Conservation (phyloP, 1,140 invertebrate species). For the Bombus vancouverensis region DNA sequence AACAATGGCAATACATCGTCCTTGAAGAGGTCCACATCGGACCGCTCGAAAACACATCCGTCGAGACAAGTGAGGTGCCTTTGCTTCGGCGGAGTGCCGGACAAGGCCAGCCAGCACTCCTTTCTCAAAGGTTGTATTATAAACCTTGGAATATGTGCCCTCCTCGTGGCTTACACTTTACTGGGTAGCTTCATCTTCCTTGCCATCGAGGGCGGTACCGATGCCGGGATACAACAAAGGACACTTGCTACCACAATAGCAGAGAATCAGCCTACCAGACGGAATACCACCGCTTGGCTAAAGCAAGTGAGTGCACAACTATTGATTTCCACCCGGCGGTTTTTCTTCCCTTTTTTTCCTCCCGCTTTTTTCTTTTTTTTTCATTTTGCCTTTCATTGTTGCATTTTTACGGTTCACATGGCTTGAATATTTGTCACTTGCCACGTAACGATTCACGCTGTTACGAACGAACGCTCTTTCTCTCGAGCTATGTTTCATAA, state of each 20-base stretch:
- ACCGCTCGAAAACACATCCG: constrained; percentile 60
- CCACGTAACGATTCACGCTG: neutral
- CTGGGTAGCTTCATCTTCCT: constrained; percentile 96
- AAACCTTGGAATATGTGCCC: constrained; percentile 93
- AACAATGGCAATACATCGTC: constrained; percentile 82
- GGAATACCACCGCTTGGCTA: constrained; percentile 80
- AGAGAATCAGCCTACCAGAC: constrained; percentile 79
- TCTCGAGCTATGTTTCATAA: neutral
- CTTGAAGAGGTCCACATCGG: constrained; percentile 75
- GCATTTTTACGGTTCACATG: neutral
- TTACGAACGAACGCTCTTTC: neutral
- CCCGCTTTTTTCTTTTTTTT: too few species aligned
- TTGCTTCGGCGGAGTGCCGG: constrained; percentile 85
- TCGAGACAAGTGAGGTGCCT: constrained; percentile 84
- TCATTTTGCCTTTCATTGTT: neutral
- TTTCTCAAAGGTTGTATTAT: constrained; percentile 90
- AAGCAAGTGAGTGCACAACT: constrained; percentile 73
- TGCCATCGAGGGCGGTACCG: constrained; percentile 91
- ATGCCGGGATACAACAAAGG: constrained; percentile 84
- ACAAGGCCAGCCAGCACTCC: constrained; percentile 85
- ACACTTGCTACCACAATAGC: constrained; percentile 85
- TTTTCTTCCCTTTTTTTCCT: neutral
- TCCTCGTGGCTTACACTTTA: constrained; percentile 94
- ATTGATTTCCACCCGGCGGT: neutral
- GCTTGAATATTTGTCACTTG: constrained; percentile 1